Conservation (phyloP, 1,140 invertebrate genomes). For the Scaptomyza graminum region DNA sequence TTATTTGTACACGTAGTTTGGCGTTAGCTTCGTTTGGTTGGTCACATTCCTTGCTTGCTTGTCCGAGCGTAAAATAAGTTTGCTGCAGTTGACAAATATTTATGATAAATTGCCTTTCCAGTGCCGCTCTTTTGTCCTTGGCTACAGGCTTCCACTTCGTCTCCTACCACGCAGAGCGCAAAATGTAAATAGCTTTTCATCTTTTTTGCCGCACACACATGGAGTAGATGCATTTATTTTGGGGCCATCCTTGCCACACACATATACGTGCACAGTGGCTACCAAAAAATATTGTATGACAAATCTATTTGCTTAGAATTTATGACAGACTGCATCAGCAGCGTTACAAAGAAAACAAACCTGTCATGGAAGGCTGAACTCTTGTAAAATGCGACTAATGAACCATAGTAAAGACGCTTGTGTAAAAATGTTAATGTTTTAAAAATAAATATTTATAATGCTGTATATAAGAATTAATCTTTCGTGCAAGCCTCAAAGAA, state of each 20-base stretch:
- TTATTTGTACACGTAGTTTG: constrained; percentile 47
- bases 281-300: constrained; percentile 61
- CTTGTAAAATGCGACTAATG: constrained; percentile 48
- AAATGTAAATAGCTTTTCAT: constrained; percentile 76
- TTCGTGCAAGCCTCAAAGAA: neutral
- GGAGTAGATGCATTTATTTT: constrained; percentile 22
- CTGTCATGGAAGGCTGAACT: constrained; percentile 45
- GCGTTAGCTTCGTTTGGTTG: neutral
- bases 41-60: constrained; percentile 35
- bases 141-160: neutral
- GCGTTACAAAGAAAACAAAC: constrained; percentile 31
- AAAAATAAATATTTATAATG: too few species aligned
- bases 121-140: constrained; percentile 47
- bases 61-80: constrained; percentile 77
- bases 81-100: constrained; percentile 80
- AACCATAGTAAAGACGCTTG: constrained; percentile 30
- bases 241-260: constrained; percentile 15
- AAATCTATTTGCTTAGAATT: constrained; percentile 77
- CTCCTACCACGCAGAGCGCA: constrained; percentile 43
- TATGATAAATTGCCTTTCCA: constrained; percentile 81
- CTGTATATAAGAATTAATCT: too few species aligned
- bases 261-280: constrained; percentile 23
- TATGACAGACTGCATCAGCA: constrained; percentile 56
- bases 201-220: constrained; percentile 40
- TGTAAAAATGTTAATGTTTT: neutral